phyloP scores from a whole-genome alignment of 2,888 invertebrate genomes.

The Muscina levida region DNA sequence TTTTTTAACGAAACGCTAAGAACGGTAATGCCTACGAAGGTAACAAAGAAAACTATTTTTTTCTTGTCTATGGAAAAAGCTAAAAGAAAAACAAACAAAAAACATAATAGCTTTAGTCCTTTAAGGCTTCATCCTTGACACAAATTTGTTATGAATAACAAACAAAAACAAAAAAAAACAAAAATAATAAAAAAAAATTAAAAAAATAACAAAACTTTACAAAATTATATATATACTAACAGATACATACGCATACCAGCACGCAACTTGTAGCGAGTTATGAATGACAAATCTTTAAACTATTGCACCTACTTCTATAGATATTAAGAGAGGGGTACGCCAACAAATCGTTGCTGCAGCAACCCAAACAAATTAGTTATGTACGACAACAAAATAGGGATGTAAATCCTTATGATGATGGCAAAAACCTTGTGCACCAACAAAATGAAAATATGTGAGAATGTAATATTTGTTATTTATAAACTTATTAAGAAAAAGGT shows the following conservation, averaged over 20 bases:
- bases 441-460: constrained; percentile 9
- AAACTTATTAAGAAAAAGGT: not conserved
- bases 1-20: not conserved
- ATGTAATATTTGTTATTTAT: constrained; percentile 34
- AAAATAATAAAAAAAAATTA: not conserved
- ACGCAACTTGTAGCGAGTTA: not conserved
- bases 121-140: constrained; percentile 21
- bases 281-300: too few relatives aligned
- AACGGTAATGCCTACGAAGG: not conserved
- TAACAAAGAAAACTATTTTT: constrained; percentile 7
- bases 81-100: too few relatives aligned
- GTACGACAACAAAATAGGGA: too few relatives aligned
- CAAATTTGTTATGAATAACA: constrained; percentile 2
- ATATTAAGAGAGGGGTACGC: too few relatives aligned
- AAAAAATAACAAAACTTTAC: not conserved
- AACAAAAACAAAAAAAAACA: not conserved
- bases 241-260: not conserved
- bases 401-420: not conserved
- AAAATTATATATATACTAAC: not conserved
- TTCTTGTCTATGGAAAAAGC: not conserved
- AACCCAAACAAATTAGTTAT: not conserved
- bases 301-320: too few relatives aligned
- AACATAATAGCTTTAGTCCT: constrained; percentile 17
- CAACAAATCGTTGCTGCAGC: not conserved
- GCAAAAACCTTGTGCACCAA: constrained; percentile 27